Evolutionary conservation across 2,113 vertebrate genomes (phyloP).

Genomic region (Furnarius figulus): DNA sequence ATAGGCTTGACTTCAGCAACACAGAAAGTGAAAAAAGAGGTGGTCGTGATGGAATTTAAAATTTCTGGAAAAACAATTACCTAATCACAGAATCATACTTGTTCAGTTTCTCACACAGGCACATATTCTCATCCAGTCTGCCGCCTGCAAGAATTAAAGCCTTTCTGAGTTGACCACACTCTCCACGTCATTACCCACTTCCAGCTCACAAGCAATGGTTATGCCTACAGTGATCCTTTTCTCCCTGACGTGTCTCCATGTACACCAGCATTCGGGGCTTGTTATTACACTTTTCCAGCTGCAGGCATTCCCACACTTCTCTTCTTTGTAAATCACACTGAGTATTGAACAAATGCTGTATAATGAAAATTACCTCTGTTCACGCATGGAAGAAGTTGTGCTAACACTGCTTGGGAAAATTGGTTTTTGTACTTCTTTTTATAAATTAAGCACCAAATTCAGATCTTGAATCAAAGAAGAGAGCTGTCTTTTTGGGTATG

Average conservation of each 20-base stretch:
- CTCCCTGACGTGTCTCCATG: not conserved
- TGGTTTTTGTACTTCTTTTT: not conserved
- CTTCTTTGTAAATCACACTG: not conserved
- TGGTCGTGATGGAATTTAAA: accelerated
- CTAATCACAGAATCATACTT: not conserved
- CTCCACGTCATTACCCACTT: not conserved
- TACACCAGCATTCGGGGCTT: not conserved
- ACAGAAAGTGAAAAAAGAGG: not conserved
- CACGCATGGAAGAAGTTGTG: not conserved
- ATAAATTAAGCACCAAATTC: not conserved
- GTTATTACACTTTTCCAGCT: not conserved
- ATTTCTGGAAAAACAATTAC: not conserved
- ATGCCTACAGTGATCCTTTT: not conserved
- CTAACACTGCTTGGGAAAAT: not conserved
- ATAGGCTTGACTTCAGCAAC: not conserved
- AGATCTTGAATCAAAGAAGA: not conserved
- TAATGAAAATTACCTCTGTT: not conserved
- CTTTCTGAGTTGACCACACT: not conserved
- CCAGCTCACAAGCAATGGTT: not conserved
- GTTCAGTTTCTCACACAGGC: not conserved
- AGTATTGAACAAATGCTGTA: not conserved
- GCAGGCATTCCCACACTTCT: accelerated
- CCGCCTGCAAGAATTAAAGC: not conserved
- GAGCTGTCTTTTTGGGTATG: not conserved
- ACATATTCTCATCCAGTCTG: not conserved